These are phyloP conservation scores for Hylaeus anthracinus DNA, from an alignment of 1,140 invertebrate genomes.

Conservation along the genomic window DNA sequence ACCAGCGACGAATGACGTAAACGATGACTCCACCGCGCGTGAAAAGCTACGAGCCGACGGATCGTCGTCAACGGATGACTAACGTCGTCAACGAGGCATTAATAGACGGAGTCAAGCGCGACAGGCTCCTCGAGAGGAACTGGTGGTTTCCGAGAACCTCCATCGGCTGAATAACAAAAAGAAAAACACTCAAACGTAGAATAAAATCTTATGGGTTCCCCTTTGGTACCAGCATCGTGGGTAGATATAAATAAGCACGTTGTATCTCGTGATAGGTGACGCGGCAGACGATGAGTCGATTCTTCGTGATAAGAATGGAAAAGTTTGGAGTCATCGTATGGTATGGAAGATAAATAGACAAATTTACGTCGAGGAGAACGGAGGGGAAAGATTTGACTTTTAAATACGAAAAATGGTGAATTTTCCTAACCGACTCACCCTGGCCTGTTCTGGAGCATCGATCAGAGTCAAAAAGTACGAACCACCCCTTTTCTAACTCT, in stretches of 20 bases:
- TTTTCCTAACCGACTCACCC: no score
- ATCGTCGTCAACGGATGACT: slow-evolving; percentile 34
- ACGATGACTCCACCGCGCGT: slow-evolving; percentile 37
- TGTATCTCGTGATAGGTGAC: not conserved
- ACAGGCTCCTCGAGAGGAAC: not conserved
- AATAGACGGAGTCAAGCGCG: slow-evolving; percentile 16
- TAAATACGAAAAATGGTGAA: no score
- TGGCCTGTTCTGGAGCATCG: slow-evolving; percentile 14
- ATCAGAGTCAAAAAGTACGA: slow-evolving; percentile 10
- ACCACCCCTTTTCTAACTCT: slow-evolving; percentile 18
- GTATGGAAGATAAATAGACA: no score
- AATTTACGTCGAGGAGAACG: no score
- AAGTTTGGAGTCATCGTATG: not conserved
- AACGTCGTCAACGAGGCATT: slow-evolving; percentile 31
- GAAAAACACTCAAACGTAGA: not conserved
- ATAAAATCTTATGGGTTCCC: not conserved
- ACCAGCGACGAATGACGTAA: slow-evolving; percentile 33
- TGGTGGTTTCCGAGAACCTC: slow-evolving; percentile 8
- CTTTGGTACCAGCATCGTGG: not conserved
- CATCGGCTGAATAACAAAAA: not conserved
- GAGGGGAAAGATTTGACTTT: no score
- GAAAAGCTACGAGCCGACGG: slow-evolving; percentile 33
- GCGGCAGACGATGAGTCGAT: not conserved
- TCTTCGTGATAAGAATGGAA: not conserved
- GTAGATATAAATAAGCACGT: not conserved